A percentile compares a stretch with the other conserved stretches of the same genome.
These are phyloP conservation scores for Acromyrmex heyeri DNA, from an alignment of 1,140 invertebrate genomes.

Conservation along the genomic window DNA sequence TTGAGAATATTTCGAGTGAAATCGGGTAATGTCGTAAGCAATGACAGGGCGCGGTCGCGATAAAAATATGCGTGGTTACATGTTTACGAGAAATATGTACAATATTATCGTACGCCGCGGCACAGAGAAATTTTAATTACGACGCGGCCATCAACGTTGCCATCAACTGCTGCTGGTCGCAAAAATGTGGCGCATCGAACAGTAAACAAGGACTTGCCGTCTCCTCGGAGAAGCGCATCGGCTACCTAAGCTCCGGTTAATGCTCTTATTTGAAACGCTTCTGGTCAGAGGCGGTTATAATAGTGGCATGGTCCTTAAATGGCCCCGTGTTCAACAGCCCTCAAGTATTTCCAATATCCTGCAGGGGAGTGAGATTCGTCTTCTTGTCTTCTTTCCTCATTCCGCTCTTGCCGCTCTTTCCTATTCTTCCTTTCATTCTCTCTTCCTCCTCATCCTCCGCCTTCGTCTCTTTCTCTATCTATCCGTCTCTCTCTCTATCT, in stretches of 20 bases:
- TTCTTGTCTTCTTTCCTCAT: constrained; percentile 68
- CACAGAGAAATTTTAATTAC: constrained; percentile 41
- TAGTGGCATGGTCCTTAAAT: constrained; percentile 80
- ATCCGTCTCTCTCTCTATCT: constrained; percentile 47
- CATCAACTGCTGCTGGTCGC: constrained; percentile 4
- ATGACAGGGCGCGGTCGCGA: background rate
- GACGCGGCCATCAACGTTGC: constrained; percentile 29
- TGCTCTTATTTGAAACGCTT: constrained; percentile 79
- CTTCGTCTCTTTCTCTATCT: constrained; percentile 46
- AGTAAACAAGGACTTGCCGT: constrained; percentile 53
- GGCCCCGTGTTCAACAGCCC: constrained; percentile 84
- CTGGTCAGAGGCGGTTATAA: constrained; percentile 83
- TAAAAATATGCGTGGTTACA: background rate
- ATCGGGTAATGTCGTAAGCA: background rate
- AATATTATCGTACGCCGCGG: background rate
- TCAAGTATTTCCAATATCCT: constrained; percentile 86
- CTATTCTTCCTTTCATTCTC: constrained; percentile 30
- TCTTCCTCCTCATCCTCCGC: background rate
- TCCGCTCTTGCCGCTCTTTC: constrained; percentile 59
- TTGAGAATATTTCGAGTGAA: constrained; percentile 7
- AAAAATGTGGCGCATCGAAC: constrained; percentile 56
- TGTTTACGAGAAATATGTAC: constrained; percentile 7
- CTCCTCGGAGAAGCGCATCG: constrained; percentile 75
- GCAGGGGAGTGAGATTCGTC: constrained; percentile 80
- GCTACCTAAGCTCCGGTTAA: constrained; percentile 66